phyloP scores from a whole-genome alignment of 2,888 invertebrate species.

The Disparrhopalites patrizii region DNA sequence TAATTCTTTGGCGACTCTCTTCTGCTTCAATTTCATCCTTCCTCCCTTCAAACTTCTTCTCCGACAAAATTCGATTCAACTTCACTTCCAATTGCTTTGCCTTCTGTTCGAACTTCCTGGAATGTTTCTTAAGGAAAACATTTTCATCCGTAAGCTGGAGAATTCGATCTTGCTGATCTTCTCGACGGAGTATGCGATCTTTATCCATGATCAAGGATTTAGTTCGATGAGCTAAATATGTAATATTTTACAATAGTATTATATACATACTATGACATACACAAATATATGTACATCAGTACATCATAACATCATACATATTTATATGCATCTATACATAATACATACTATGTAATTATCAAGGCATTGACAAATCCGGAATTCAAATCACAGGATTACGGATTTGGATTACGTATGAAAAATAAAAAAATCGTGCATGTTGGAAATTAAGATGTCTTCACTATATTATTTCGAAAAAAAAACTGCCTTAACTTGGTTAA shows the following conservation, averaged over 20 bases:
- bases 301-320: too few species aligned
- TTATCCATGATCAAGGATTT: conserved; percentile 24
- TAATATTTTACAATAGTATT: neutral
- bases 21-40: conserved; percentile 37
- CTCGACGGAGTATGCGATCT: conserved; percentile 8
- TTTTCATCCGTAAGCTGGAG: conserved; percentile 38
- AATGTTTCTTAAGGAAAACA: conserved; percentile 33
- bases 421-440: too few species aligned
- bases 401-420: too few species aligned
- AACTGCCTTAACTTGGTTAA: too few species aligned
- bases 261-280: neutral
- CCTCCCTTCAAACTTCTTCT: conserved; percentile 30
- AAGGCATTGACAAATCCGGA: too few species aligned
- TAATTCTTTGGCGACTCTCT: conserved; percentile 39
- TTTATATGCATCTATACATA: too few species aligned
- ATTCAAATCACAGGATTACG: too few species aligned
- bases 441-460: too few species aligned
- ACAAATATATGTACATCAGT: too few species aligned
- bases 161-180: conserved; percentile 26
- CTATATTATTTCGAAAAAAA: too few species aligned
- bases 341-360: too few species aligned
- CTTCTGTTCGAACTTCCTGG: conserved; percentile 40
- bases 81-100: conserved; percentile 44
- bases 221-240: conserved; percentile 17
- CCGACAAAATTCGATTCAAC: conserved; percentile 30